A percentile compares a stretch with the other conserved stretches of the same genome.
Evolutionary conservation across 2,797 vertebrate species (phyloP).

Genomic region (Jordanella pulchra): DNA sequence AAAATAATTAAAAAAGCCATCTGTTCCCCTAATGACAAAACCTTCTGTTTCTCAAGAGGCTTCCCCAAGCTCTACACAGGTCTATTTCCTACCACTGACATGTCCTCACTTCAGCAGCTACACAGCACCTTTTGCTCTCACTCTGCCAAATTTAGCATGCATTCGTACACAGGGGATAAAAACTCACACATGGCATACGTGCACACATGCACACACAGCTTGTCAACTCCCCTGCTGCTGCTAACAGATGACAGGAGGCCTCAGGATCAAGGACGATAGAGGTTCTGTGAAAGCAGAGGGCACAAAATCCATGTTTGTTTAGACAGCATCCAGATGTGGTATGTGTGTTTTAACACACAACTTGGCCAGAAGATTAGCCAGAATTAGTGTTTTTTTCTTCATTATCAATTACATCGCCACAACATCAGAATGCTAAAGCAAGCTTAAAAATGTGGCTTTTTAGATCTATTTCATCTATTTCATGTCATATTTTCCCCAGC

Average conservation of each 20-base stretch:
- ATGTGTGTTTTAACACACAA: conserved; percentile 1
- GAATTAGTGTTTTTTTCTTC: not conserved
- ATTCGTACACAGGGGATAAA: not conserved
- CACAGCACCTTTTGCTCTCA: conserved; percentile 43
- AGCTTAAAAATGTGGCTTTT: not conserved
- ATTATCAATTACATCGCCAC: conserved; percentile 27
- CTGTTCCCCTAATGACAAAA: conserved; percentile 16
- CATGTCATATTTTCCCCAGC: not conserved
- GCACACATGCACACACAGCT: conserved; percentile 15
- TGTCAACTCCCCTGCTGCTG: conserved; percentile 45
- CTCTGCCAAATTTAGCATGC: conserved; percentile 42
- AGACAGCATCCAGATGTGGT: conserved; percentile 62
- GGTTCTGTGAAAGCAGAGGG: conserved; percentile 37
- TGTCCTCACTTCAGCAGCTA: conserved; percentile 50
- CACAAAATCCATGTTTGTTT: conserved; percentile 54
- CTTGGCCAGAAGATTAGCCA: conserved; percentile 17
- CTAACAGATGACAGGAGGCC: conserved; percentile 54
- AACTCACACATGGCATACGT: not conserved
- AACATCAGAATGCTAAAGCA: not conserved
- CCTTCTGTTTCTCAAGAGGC: conserved; percentile 41
- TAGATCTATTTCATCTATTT: conserved; percentile 13
- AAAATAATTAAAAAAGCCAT: conserved; percentile 4
- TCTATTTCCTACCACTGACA: conserved; percentile 52
- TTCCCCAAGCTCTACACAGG: conserved; percentile 19
- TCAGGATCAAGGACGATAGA: conserved; percentile 48